Evolutionary conservation across 35 echinoderm and acorn worm species (phyloP).

Genomic region (Stichopus chloronotus): DNA sequence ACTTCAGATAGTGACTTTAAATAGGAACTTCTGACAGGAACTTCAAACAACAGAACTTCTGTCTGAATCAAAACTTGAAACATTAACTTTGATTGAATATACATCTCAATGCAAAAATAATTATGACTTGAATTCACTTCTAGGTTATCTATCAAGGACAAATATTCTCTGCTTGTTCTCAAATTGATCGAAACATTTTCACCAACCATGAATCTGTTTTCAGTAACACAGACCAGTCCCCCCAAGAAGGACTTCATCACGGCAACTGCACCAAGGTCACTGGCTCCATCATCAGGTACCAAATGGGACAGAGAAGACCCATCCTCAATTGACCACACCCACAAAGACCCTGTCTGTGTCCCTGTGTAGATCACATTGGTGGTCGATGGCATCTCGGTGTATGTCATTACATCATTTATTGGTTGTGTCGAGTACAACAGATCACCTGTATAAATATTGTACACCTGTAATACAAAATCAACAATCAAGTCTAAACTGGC

Average conservation of each 20-base stretch:
- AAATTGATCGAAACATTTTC: neutral
- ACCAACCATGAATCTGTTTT: slow-evolving; percentile 43
- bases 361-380: neutral
- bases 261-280: neutral
- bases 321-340: slow-evolving; percentile 48
- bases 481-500: neutral
- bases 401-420: slow-evolving; percentile 26
- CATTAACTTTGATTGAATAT: too few relatives aligned
- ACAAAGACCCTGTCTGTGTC: slow-evolving; percentile 1
- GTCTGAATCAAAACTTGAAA: too few relatives aligned
- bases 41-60: too few relatives aligned
- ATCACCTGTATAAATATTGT: slow-evolving; percentile 22
- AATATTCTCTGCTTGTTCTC: neutral
- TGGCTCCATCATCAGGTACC: slow-evolving; percentile 12
- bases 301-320: slow-evolving; percentile 7
- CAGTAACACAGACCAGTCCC: slow-evolving; percentile 32
- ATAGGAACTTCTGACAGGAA: too few relatives aligned
- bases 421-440: slow-evolving; percentile 3
- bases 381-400: too few relatives aligned
- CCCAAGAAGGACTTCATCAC: neutral
- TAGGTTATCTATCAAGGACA: neutral
- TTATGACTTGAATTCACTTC: too few relatives aligned
- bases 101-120: too few relatives aligned
- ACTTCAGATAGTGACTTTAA: too few relatives aligned
- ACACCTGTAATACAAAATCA: neutral